Evolutionary conservation across 2,113 vertebrate species (phyloP), one percentile per base, ranked within the genome.

Genomic region (Nanorana parkeri): DNA sequence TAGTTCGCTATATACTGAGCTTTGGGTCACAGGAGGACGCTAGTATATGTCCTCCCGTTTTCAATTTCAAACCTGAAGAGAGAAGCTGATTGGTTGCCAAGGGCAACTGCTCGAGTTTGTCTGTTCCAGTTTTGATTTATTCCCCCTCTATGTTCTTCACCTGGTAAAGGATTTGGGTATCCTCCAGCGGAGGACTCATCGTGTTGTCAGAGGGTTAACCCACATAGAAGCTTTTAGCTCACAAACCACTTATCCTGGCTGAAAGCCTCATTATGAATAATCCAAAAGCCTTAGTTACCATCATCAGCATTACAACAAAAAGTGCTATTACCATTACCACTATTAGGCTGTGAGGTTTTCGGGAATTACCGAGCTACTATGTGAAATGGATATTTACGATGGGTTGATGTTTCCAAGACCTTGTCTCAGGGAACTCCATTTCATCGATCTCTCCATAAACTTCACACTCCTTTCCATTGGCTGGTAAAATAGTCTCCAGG

Each of bases 201-300:
- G 2, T 60, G 17, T 11, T 60, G 58, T 60, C 21, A 20, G 17
- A 51, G 73, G 32, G 73, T 76, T 47, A 76, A 76, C 47, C 36
- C 0, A 21, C 24, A 29, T 29, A 8, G 21, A 77, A 26, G 36
- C 36, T 28, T 24, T n/a, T 11, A 3, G 21, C 36, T 47, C 29
- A 1, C 5, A 4, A 17, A 32, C 15, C 24, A 16, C 56, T 23
- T 63, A 63, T 63, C 56, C 21, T 63, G 29, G 23, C 60, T 73
- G 20, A 63, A 77, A 63, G 74, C 74, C 2, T 77, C 32, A 61
- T 61, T 64, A 77, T 64, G 60, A 77, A 77, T 77, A 63, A 64
- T 77, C 74, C 60, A 77, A 21, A 52, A 6, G 36, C 16, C 23
- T 61, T 24, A 26, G 21, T 63, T 77, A 24, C 29, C 10, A 51